These are phyloP conservation scores for Anthopleura xanthogrammica DNA, from an alignment of 92 coral and sea anemone species.

Conservation along the genomic window DNA sequence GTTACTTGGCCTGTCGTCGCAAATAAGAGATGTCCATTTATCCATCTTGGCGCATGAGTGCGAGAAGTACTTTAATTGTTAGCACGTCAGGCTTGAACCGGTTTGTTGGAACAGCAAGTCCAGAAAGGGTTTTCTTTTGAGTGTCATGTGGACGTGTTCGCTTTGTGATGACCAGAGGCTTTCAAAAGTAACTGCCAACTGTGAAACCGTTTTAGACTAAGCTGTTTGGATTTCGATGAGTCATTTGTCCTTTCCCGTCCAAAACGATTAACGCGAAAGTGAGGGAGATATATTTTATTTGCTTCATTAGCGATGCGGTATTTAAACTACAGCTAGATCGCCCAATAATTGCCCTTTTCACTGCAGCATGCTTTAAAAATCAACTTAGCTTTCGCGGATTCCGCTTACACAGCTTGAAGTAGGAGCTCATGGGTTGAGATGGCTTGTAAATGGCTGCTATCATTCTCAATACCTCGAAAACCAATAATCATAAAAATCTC, in stretches of 20 bases:
- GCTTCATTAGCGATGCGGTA: background rate
- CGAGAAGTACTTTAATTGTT: conserved; percentile 12
- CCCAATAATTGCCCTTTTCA: background rate
- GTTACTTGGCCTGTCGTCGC: conserved; percentile 14
- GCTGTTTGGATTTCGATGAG: background rate
- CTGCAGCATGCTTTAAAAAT: background rate
- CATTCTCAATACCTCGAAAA: background rate
- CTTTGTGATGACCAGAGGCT: background rate
- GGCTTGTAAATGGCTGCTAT: no score
- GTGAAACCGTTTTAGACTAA: conserved; percentile 1
- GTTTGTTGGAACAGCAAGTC: conserved; percentile 27
- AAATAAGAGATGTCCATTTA: conserved; percentile 13
- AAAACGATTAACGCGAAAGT: background rate
- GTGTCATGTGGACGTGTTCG: conserved; percentile 5
- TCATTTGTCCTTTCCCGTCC: background rate
- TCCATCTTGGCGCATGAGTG: conserved; percentile 7
- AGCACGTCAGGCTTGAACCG: conserved; percentile 12
- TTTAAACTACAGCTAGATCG: no score
- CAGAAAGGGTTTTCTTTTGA: background rate
- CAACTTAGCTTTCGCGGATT: background rate
- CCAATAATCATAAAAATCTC: background rate
- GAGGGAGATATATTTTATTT: background rate
- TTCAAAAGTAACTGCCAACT: conserved; percentile 5
- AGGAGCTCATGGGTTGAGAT: no score
- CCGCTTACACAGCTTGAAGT: background rate